Evolutionary conservation across 2,888 invertebrate species (phyloP).

Genomic region (Aethes cnicana): DNA sequence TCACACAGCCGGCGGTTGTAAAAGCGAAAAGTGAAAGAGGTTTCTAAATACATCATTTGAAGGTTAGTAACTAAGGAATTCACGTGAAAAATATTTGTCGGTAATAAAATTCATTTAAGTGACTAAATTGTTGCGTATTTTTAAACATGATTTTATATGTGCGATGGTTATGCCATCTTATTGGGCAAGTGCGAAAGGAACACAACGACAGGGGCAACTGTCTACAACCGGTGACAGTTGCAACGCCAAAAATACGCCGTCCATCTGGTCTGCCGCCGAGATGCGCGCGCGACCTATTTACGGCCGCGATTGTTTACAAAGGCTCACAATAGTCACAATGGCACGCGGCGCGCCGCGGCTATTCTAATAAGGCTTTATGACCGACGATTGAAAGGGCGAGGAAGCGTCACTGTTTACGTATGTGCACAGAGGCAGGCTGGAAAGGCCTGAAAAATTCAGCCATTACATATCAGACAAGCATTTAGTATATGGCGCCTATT

Average conservation of each 20-base stretch:
- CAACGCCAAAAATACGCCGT: conserved; percentile 31
- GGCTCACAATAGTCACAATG: conserved; percentile 8
- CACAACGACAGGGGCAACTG: not conserved
- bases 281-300: conserved; percentile 28
- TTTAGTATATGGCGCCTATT: no score
- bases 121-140: no score
- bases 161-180: no score
- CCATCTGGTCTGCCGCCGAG: conserved; percentile 23
- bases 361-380: conserved; percentile 3
- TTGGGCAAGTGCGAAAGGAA: not conserved
- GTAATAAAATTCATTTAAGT: no score
- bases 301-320: conserved; percentile 27
- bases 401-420: not conserved
- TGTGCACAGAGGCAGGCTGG: no score
- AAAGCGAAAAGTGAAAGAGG: no score
- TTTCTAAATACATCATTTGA: no score
- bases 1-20: conserved; percentile 2
- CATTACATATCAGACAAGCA: no score
- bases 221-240: conserved; percentile 20
- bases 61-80: no score
- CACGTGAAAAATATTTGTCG: no score
- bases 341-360: conserved; percentile 3
- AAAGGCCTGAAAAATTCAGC: no score
- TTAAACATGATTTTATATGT: no score
- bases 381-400: not conserved